phyloP scores from a whole-genome alignment of 1,140 invertebrate genomes.

The Cherax quadricarinatus region DNA sequence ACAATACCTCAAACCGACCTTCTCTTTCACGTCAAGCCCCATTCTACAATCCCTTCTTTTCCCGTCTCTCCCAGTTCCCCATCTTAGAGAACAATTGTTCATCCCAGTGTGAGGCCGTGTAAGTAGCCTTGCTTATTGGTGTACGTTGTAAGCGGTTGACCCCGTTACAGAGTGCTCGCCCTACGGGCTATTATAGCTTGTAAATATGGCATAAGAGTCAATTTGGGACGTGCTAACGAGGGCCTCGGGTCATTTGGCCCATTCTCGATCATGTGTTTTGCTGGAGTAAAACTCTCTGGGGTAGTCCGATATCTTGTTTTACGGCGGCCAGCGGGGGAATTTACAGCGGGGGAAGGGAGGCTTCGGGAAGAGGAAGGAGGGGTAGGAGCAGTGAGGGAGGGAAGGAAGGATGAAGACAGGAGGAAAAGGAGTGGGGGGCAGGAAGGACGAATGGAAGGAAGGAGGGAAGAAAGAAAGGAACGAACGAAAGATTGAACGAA shows the following conservation, averaged over 20 bases:
- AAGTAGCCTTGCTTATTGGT: neutral
- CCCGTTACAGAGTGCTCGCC: neutral
- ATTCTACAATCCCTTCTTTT: too few species aligned
- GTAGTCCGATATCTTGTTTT: constrained; percentile 24
- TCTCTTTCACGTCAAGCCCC: too few species aligned
- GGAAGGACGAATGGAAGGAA: too few species aligned
- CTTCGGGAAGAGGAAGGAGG: neutral
- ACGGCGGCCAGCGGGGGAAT: constrained; percentile 2
- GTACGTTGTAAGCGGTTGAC: neutral
- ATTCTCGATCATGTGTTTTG: constrained; percentile 56
- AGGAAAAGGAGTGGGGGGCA: neutral
- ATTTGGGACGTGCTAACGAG: constrained; percentile 58
- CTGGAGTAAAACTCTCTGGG: constrained; percentile 19
- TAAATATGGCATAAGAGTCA: constrained; percentile 58
- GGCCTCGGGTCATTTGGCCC: constrained; percentile 31
- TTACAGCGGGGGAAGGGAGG: neutral
- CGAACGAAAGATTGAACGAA: too few species aligned
- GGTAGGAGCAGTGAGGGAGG: too few species aligned
- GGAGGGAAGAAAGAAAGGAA: too few species aligned
- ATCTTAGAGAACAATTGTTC: too few species aligned
- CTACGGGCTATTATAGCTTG: neutral
- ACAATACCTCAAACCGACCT: too few species aligned
- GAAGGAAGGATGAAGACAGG: neutral
- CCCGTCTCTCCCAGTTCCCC: too few species aligned
- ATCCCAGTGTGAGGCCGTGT: too few species aligned